Percentiles rank a stretch among this genome's conserved stretches.
phyloP scores from a whole-genome alignment of 1,140 invertebrate genomes.

The Eciton burchellii region DNA sequence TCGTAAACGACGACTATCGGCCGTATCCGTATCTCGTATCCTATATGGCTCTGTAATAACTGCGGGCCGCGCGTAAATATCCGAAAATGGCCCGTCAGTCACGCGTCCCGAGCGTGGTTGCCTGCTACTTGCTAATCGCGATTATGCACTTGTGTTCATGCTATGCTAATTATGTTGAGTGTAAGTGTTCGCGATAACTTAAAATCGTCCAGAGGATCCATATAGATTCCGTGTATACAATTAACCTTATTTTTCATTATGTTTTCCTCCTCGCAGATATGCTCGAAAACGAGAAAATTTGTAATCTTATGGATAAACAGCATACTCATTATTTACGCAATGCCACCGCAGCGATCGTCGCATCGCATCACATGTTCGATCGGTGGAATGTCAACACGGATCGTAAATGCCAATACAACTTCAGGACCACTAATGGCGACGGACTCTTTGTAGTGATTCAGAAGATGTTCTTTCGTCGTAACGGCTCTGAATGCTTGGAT shows the following conservation, averaged over 20 bases:
- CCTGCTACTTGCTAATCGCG: constrained; percentile 13
- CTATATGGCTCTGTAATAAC: constrained; percentile 66
- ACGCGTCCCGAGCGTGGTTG: constrained; percentile 6
- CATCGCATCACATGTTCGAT: constrained; percentile 71
- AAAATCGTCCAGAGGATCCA: background rate
- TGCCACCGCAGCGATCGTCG: constrained; percentile 65
- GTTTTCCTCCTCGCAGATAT: constrained; percentile 51
- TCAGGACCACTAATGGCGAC: constrained; percentile 67
- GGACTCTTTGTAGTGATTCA: constrained; percentile 80
- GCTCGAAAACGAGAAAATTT: constrained; percentile 68
- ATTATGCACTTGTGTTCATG: constrained; percentile 55
- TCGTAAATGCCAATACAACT: constrained; percentile 74
- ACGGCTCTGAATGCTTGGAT: constrained; percentile 76
- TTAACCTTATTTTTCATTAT: constrained; percentile 1
- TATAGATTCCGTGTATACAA: background rate
- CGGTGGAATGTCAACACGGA: constrained; percentile 61
- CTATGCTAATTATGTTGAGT: constrained; percentile 29
- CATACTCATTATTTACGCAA: background rate
- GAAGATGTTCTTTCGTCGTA: constrained; percentile 75
- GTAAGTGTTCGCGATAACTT: constrained; percentile 25
- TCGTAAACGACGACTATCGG: background rate
- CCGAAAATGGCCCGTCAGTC: constrained; percentile 54
- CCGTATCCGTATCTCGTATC: constrained; percentile 7
- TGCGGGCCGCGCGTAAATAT: background rate
- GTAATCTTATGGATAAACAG: constrained; percentile 63